Base-by-base conservation (phyloP, 2,888 invertebrate genomes). In the Cyclophora albipunctata region DNA sequence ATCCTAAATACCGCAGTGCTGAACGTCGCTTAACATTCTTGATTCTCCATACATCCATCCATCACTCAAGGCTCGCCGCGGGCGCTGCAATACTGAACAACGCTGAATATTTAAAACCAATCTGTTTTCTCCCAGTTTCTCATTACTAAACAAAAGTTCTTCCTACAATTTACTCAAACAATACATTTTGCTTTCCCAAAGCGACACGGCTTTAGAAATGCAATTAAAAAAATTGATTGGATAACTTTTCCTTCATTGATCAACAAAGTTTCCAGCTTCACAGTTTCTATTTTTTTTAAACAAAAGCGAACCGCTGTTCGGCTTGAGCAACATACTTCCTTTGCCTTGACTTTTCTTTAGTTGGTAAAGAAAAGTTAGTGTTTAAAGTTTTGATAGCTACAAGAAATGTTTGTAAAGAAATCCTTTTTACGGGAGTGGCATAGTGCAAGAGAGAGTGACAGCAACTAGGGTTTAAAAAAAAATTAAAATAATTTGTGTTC, bases 201-300 rank as follows among this genome's bases (percentile, higher is more conserved):
- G 37, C 7, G 33, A 44, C 44, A 6, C 44, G 5, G 3, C 20
- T 20, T 34, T 20, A 20, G 44, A 44, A 46, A 42, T 5, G 54
- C 64, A 69, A 69, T 65, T 67, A 66, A 63, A 63, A 58, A 71
- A 69, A 69, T 65, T 68, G 64, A 71, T 72, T 68, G 60, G 57
- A 59, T 59, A 70, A 72, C 63, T 72, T 72, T 67, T 53, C 54
- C 60, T 55, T 58, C 63, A 59, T 60, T 57, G 63, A 66, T 63
- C 62, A 59, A 53, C 57, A 50, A 66, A 68, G 56, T 70, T 71
- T 64, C 53, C 51, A 51, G 58, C 53, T 54, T 50, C 49, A 59
- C 55, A 2, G 37, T 37, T 37, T 53, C 57, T 57, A 59, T 44
- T 54, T 55, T 49, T 54, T 55, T 59, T 50, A 50, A 58, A 59